Conservation (phyloP, 2,797 vertebrate species). For the Gouania willdenowi region DNA sequence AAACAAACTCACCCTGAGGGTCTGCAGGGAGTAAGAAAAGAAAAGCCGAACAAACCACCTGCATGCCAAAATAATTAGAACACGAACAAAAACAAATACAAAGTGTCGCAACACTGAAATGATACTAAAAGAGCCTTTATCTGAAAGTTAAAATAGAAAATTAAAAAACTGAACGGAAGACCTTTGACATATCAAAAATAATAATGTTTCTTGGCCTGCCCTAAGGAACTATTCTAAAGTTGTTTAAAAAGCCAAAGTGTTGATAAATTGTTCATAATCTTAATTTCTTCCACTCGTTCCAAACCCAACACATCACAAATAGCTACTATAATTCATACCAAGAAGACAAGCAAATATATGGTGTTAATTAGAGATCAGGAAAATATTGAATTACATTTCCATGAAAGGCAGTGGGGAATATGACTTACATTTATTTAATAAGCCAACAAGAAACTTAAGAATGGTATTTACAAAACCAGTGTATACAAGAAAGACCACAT, state of each 20-base stretch:
- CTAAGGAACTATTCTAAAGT: slow-evolving; percentile 10
- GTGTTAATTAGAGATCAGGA: neutral
- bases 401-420: no score
- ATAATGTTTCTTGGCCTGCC: no score
- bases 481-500: neutral
- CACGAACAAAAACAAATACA: slow-evolving; percentile 11
- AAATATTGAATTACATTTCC: slow-evolving; percentile 6
- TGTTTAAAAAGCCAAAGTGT: slow-evolving; percentile 13
- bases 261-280: slow-evolving; percentile 23
- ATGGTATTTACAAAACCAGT: neutral
- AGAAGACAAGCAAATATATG: neutral
- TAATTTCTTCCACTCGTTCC: slow-evolving; percentile 3
- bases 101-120: neutral
- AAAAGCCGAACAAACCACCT: slow-evolving; percentile 29
- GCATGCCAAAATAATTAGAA: slow-evolving; percentile 6
- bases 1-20: slow-evolving; percentile 52
- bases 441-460: neutral
- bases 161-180: no score
- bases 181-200: no score
- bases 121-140: no score
- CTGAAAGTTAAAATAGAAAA: no score
- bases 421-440: neutral
- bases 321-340: slow-evolving; percentile 4
- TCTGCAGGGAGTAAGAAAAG: slow-evolving; percentile 27
- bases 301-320: slow-evolving; percentile 20